Evolutionary conservation across 2,797 vertebrate genomes (phyloP), one percentile per base, ranked within the genome.

Genomic region (Petrocephalus sullivani): DNA sequence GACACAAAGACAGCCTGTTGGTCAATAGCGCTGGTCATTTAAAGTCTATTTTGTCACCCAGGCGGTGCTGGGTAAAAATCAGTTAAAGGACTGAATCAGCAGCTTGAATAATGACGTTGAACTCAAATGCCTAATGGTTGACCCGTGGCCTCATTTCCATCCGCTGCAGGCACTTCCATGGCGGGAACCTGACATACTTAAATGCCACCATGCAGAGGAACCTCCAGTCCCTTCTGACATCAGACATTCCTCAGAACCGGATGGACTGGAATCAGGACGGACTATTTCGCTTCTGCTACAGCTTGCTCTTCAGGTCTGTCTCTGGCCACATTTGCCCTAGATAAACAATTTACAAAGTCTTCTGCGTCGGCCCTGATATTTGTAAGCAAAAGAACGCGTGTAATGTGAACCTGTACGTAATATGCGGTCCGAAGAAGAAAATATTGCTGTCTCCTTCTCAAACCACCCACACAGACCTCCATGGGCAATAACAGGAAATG

Each of bases 271-370:
- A 92, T 51, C 92, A 95, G 81, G 93, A 93, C 8, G 95, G 95
- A 5, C 94, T 98, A 12, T 96, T 98, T 28, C 87, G 95, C 86
- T 95, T 98, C 87, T 95, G 93, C 54, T 98, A 97, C 89, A 90
- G 94, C 23, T 56, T 94, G 23, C 94, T 98, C 85, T 96, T 98
- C 91, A 96, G 96, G 97, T 98, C 19, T n/a, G 49, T 33, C 16
- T 3, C 64, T 54, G n/a, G 12, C 81, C 87, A 90, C 37, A 90
- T 49, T 82, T 21, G 19, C 61, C 12, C 49, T 10, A 83, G n/a
- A 67, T 94, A 95, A 95, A 96, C 93, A 94, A 92, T 95, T 95
- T 95, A 95, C 87, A 58, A 37, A 82, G n/a, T 0, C 5, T 56
- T 46, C 87, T 41, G 6, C 88, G 53, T 81, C 61, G 12, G 37